Evolutionary conservation across 2,797 vertebrate species (phyloP).

Genomic region (Micropoecilia bifurca): DNA sequence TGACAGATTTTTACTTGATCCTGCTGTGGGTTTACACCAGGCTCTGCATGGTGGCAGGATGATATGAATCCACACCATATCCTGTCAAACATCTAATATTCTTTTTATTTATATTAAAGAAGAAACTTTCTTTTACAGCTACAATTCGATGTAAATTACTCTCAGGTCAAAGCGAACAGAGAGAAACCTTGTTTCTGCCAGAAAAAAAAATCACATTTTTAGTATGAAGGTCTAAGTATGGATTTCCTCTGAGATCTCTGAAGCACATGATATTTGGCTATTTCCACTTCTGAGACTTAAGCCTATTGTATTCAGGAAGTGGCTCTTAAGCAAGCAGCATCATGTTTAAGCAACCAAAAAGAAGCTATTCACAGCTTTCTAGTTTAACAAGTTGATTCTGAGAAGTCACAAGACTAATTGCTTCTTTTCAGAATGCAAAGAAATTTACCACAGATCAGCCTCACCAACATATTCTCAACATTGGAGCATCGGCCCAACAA

Average conservation of each 20-base stretch:
- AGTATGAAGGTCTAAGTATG: constrained; percentile 40
- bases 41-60: background rate
- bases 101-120: constrained; percentile 6
- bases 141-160: constrained; percentile 21
- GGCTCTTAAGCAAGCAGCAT: constrained; percentile 42
- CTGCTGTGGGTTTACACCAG: constrained; percentile 4
- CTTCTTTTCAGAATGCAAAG: background rate
- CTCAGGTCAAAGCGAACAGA: constrained; percentile 3
- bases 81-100: background rate
- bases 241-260: constrained; percentile 49
- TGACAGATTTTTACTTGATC: constrained; percentile 22
- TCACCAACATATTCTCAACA: background rate
- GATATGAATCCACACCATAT: constrained; percentile 7
- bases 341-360: constrained; percentile 13
- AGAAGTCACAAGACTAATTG: background rate
- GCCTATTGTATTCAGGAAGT: constrained; percentile 66
- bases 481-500: background rate
- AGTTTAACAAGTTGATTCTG: background rate
- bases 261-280: constrained; percentile 37
- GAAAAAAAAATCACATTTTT: constrained; percentile 7
- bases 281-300: constrained; percentile 50
- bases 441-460: background rate
- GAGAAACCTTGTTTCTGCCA: constrained; percentile 9
- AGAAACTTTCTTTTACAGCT: background rate
- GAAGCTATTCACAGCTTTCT: background rate